Conservation (phyloP, 2,797 vertebrate genomes). For the Silurus lanzhouensis region DNA sequence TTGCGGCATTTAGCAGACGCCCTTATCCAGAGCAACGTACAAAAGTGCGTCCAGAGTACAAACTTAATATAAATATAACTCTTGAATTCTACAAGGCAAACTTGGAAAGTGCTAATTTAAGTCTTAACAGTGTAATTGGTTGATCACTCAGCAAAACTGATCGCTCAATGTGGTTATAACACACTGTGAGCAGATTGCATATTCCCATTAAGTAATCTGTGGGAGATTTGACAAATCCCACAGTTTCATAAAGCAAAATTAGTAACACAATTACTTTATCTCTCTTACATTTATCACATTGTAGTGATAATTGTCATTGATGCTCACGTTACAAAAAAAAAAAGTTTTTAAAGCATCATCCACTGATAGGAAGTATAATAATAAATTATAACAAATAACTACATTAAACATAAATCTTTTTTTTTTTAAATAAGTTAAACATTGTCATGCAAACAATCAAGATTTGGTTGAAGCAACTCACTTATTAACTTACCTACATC, state of each 20-base stretch:
- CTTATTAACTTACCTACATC: not conserved
- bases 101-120: no score
- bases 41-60: no score
- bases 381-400: no score
- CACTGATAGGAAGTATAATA: not conserved
- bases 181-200: not conserved
- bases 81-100: no score
- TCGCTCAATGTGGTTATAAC: not conserved
- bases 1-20: no score
- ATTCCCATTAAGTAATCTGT: constrained; percentile 1
- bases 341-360: not conserved
- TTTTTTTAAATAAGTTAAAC: no score
- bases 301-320: not conserved
- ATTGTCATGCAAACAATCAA: not conserved
- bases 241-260: not conserved
- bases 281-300: not conserved
- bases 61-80: no score
- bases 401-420: no score
- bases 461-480: not conserved
- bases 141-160: not conserved
- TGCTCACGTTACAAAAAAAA: not conserved
- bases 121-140: no score
- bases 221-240: constrained; percentile 6
- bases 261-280: not conserved
- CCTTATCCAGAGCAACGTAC: no score